Evolutionary conservation across 2,797 vertebrate species (phyloP).

Genomic region (Triplophysa bombifrons): DNA sequence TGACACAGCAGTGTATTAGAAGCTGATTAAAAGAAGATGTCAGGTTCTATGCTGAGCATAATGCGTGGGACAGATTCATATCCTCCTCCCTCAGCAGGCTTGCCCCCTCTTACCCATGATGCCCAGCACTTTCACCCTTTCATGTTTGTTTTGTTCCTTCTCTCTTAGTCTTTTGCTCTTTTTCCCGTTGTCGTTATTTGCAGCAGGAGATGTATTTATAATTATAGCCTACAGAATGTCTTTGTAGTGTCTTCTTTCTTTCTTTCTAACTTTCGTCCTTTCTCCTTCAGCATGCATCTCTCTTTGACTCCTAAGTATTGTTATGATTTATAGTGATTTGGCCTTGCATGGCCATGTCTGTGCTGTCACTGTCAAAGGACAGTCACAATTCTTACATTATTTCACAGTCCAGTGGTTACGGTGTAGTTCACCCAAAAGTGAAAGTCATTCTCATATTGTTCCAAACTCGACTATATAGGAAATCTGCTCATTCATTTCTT

Average conservation of each 20-base stretch:
- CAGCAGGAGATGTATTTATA: slow-evolving; percentile 25
- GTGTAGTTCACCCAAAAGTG: background rate
- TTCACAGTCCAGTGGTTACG: background rate
- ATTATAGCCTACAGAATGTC: background rate
- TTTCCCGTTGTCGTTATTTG: slow-evolving; percentile 19
- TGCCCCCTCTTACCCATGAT: slow-evolving; percentile 28
- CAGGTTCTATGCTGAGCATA: slow-evolving; percentile 4
- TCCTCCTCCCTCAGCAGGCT: slow-evolving; percentile 30
- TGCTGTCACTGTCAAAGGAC: background rate
- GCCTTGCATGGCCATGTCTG: background rate
- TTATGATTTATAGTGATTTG: background rate
- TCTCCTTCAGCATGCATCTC: background rate
- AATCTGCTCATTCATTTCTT: background rate
- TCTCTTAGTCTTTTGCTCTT: slow-evolving; percentile 31
- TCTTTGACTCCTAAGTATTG: background rate
- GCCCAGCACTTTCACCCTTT: slow-evolving; percentile 23
- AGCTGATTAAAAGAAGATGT: slow-evolving; percentile 39
- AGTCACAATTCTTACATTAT: background rate
- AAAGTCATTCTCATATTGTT: background rate
- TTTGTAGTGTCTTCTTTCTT: background rate
- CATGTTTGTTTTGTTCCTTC: slow-evolving; percentile 43
- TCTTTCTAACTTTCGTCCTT: background rate
- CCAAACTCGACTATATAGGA: background rate
- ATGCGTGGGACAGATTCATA: slow-evolving; percentile 31
- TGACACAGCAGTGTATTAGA: slow-evolving; percentile 41